phyloP scores from a whole-genome alignment of 2,888 invertebrate genomes.

The Saturnia pavonia region DNA sequence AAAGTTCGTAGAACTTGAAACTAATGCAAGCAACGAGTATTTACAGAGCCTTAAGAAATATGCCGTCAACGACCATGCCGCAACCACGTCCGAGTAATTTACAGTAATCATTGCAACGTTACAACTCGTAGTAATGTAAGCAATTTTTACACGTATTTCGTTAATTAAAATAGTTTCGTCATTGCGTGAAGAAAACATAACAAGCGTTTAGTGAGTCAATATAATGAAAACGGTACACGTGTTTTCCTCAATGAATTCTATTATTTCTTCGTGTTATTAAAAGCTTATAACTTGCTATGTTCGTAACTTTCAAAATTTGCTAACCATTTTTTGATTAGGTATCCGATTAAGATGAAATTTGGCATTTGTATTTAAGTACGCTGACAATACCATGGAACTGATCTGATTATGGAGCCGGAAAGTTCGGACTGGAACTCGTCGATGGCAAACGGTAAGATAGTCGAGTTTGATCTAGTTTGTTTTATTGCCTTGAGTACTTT shows the following conservation, averaged over 20 bases:
- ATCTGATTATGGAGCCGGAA: too few species aligned
- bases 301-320: too few species aligned
- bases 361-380: too few species aligned
- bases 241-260: background rate
- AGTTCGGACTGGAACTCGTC: too few species aligned
- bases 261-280: background rate
- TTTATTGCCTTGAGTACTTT: too few species aligned
- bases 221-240: background rate
- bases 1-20: background rate
- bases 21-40: background rate
- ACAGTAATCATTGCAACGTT: slow-evolving; percentile 7
- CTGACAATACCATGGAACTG: too few species aligned
- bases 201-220: background rate
- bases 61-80: background rate
- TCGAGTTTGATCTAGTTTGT: too few species aligned
- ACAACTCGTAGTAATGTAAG: slow-evolving; percentile 13
- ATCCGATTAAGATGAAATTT: too few species aligned
- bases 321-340: too few species aligned
- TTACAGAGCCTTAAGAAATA: background rate
- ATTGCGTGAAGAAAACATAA: background rate
- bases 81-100: slow-evolving; percentile 11
- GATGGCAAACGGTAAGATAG: too few species aligned
- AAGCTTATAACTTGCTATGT: too few species aligned
- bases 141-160: slow-evolving; percentile 2
- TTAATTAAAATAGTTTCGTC: slow-evolving; percentile 5